Evolutionary conservation across 2,113 vertebrate genomes (phyloP), one percentile per base, ranked within the genome.

Genomic region (Columba janthina): DNA sequence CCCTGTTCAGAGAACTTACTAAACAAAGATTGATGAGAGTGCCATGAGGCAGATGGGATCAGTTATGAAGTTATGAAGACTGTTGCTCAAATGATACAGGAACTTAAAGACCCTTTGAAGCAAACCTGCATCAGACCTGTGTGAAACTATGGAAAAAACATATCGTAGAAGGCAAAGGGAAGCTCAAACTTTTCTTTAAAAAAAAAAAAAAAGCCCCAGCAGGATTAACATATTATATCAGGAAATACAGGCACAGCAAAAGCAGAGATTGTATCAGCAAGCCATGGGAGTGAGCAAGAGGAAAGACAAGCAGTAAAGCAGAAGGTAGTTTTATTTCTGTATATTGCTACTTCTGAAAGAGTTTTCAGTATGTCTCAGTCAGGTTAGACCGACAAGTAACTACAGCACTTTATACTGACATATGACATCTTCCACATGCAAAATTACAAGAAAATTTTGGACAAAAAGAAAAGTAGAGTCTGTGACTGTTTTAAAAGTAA

Each of bases 221-320:
- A 65, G 5, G 15, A 36, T 64, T 25, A 22, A 86, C 3, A 1
- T 42, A 42, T 19, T 46, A 46, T 46, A 46, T 17, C 38, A 76
- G 36, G 22, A 94, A 76, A 60, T 11, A 38, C 0, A 9, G 38
- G 36, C 36, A 57, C 5, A 70, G 24, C 14, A 69, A 48, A 73
- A 70, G 29, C 32, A 70, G 44, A 88, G 31, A 22, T n/a, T 67
- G 31, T 75, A 50, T 17, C 29, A 79, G 54, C 15, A 73, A 65
- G 31, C 19, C 36, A 29, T 25, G 36, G 28, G 28, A 85, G 14
- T 3, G 29, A 86, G 20, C 0, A 0, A 74, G 48, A 66, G 44
- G 18, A 46, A 46, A 46, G 44, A 46, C 18, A 46, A 74, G 32
- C 38, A 54, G 42, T 44, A 24, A 70, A 70, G 28, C 15, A 77